Evolutionary conservation across 2,888 invertebrate species (phyloP), one percentile per base, ranked within the genome.

Genomic region (Dusona sp.): DNA sequence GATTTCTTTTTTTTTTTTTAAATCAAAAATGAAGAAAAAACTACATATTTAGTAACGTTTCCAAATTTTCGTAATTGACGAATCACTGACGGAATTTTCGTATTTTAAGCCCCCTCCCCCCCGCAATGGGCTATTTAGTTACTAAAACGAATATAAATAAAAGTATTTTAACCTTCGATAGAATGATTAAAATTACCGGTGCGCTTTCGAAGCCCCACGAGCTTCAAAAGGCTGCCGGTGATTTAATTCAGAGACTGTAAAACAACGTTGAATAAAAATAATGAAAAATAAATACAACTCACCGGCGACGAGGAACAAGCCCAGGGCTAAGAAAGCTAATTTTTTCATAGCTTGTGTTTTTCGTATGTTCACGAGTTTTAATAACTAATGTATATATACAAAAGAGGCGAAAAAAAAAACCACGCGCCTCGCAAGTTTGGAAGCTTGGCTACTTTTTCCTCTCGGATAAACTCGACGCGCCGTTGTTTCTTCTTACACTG

Each of bases 271-370:
- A n/a, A 6, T 13, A 16, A 72, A 81, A 67, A 45, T 25, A 8
- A 16, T 57, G 22, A 19, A 22, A 57, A 22, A 22, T 19, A 54
- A 19, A 45, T 4, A 42, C 29, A 65, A 54, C 89, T 92, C 89
- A 93, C 94, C 94, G 65, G 92, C 85, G 1, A 93, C 67, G 25
- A 94, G 88, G 61, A 92, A 88, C 51, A 94, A 83, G 54, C 88
- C 92, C 9, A 91, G 87, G 22, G 91, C 68, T 33, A 92, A 77
- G 86, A 92, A 83, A 75, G 91, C 88, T 45, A 91, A 87, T 86
- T 92, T 92, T 85, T 88, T 92, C 94, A 94, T 94, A 36, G 85
- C 79, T 86, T 54, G 57, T 42, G 70, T 42, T 45, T 75, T 70
- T 68, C n/a, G 8, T 11, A 2, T 42, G 33, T 51, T 29, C n/a